Base-by-base conservation (phyloP, 2,113 vertebrate genomes). In the Otolemur garnettii region DNA sequence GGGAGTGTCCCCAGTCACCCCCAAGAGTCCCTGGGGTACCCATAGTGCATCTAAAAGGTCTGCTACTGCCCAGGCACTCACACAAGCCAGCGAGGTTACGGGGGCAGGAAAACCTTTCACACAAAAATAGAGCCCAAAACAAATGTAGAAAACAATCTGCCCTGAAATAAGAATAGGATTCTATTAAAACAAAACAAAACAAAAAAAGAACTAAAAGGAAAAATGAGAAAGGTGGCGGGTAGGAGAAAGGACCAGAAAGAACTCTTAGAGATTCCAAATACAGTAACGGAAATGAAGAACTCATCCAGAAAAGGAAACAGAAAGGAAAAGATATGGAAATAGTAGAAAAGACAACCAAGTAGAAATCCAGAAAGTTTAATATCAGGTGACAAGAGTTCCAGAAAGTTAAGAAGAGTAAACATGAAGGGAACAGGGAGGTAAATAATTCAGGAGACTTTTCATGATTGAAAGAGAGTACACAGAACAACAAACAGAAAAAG, bases 161-260 rank as follows among this genome's bases (percentile, higher is more conserved):
- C 74, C 66, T 72, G 28, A 91, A 83, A n/a, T 53, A 92, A 78
- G 62, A 87, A 88, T 38, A 90, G 33, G 12, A 84, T 21, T 75
- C 33, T 78, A 77, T 45, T 91, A 80, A 84, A 92, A 95, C 57
- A 53, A 79, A 81, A 53, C 17, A 50, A 72, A 71, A 64, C 64
- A 24, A 83, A 53, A 30, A 3, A 69, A 78, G 5, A 59, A 86
- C n/a, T 50, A 30, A 45, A 55, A 78, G 28, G 22, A 64, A 75
- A 57, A 33, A 78, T 83, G 42, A 38, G 22, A 17, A 9, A 50
- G 19, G 7, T 24, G 11, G 21, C 68, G 60, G 35, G 21, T 18
- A 5, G 15, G 33, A 59, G 12, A 1, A 1, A 13, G n/a, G 24
- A 87, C 4, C 15, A 87, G 62, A 64, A 59, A 71, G 35, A 72